Conservation (phyloP, 2,113 vertebrate species). For the Raphicerus campestris region DNA sequence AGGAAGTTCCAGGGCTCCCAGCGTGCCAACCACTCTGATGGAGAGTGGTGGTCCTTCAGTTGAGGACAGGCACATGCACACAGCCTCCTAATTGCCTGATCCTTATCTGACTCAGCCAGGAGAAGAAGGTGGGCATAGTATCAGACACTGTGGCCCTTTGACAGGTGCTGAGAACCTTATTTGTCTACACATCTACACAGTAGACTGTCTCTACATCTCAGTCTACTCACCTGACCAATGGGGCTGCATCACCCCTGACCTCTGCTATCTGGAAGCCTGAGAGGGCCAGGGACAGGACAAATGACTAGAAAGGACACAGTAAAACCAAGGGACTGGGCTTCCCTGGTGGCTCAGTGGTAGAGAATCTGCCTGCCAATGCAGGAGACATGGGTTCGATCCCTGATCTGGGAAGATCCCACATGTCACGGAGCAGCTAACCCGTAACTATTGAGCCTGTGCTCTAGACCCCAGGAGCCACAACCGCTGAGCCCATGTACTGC, state of each 20-base stretch:
- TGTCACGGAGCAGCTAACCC: background rate
- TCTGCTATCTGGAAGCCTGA: background rate
- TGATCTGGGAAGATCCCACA: background rate
- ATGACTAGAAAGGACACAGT: background rate
- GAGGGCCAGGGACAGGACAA: background rate
- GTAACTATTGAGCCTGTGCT: background rate
- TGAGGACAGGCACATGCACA: background rate
- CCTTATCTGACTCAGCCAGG: background rate
- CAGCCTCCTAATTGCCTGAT: background rate
- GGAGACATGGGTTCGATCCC: background rate
- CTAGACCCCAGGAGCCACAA: background rate
- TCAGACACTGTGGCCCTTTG: background rate
- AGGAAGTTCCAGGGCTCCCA: too few relatives aligned
- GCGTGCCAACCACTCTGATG: rapidly evolving
- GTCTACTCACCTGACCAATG: background rate
- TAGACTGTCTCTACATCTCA: background rate
- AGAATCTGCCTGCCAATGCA: background rate
- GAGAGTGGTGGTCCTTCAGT: background rate
- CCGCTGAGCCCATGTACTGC: background rate
- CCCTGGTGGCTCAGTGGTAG: background rate
- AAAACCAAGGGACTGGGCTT: background rate
- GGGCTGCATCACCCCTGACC: background rate
- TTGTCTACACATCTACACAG: background rate
- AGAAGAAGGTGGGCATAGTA: rapidly evolving
- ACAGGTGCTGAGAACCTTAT: background rate